Evolutionary conservation across 2,888 invertebrate species (phyloP), one percentile per base, ranked within the genome.

Genomic region (Platerodrilus igneus): DNA sequence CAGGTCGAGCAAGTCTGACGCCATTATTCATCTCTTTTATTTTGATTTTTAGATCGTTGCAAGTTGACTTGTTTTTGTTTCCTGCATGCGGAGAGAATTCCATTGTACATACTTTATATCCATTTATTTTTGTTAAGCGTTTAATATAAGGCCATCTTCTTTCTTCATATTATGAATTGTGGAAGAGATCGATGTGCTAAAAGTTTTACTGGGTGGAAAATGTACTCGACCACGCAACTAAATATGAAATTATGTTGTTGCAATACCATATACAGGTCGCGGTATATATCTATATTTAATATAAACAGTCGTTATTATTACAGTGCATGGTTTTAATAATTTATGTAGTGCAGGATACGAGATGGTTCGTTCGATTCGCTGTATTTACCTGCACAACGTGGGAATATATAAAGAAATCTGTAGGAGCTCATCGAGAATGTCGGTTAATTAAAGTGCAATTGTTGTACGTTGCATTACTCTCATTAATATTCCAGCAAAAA

Each of bases 21-120:
- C 66, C 67, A 67, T 68, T 66, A 67, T 57, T 68, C 67, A 68
- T 68, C 64, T 64, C 66, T 64, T 67, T 68, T 68, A 66, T 65
- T 67, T 68, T 63, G 65, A 63, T 67, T 67, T 67, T 48, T 57
- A 57, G 58, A 60, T 60, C 59, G 59, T 55, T 51, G n/a, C n/a
- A 56, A 57, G 52, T 57, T 51, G 46, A 48, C 57, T 59, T 55
- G 57, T 58, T 61, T 60, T 60, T 60, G 58, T 60, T 61, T 59
- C 51, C 53, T 53, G 64, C 63, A 64, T 64, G 64, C 64, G 64
- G 64, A 51, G 57, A 60, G 65, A 64, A 65, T 66, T 65, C 66
- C 64, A 63, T 64, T 65, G 64, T 62, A 50, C 55, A n/a, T n/a
- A 53, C 51, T 57, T 62, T 57, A 57, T 64, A 65, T 60, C 63